Evolutionary conservation across 2,113 vertebrate genomes (phyloP).

Genomic region (Spheniscus mendiculus): DNA sequence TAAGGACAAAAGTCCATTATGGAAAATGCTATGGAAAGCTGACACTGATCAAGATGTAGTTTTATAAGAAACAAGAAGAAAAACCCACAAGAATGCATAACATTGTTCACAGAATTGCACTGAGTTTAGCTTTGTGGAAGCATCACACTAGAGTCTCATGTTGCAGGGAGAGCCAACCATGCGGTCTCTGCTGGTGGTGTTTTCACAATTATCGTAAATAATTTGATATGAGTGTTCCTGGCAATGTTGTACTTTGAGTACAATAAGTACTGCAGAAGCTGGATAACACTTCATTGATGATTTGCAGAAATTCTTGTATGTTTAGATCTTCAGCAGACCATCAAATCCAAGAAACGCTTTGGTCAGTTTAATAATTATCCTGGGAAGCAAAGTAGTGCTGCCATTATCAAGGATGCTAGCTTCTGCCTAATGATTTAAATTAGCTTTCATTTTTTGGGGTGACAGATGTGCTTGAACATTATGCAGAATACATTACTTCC

Average conservation of each 20-base stretch:
- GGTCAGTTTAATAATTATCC: slow-evolving; percentile 30
- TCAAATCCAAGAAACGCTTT: slow-evolving; percentile 56
- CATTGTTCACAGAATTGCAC: not conserved
- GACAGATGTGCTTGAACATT: not conserved
- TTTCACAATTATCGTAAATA: not conserved
- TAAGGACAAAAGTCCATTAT: not conserved
- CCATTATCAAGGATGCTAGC: not conserved
- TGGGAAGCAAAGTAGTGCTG: not conserved
- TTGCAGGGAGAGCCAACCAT: not conserved
- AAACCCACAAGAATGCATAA: not conserved
- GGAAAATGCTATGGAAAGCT: not conserved
- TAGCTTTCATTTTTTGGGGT: not conserved
- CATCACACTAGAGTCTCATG: rapidly evolving
- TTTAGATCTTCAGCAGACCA: slow-evolving; percentile 69
- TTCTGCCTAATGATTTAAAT: slow-evolving; percentile 21
- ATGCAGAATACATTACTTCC: not conserved
- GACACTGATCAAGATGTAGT: not conserved
- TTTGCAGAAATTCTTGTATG: slow-evolving; percentile 33
- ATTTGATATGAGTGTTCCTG: slow-evolving; percentile 21
- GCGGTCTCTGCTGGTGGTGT: not conserved
- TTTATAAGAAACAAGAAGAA: not conserved
- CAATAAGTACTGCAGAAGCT: not conserved
- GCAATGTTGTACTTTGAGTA: not conserved
- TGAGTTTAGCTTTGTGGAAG: not conserved
- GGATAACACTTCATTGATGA: not conserved